phyloP scores from a whole-genome alignment of 2,888 invertebrate genomes.

The Horisme vitalbata region DNA sequence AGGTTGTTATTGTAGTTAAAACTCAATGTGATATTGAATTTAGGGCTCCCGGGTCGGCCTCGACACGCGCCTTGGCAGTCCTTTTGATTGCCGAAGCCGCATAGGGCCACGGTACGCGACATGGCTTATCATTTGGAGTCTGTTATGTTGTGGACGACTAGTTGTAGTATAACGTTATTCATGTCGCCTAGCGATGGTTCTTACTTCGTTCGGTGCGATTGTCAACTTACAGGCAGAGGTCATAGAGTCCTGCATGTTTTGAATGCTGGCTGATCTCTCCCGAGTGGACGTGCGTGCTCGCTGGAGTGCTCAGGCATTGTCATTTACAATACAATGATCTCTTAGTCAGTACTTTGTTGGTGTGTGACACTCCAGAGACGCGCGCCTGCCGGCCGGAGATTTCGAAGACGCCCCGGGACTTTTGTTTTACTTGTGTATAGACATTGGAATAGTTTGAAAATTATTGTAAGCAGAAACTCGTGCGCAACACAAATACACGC shows the following conservation, averaged over 20 bases:
- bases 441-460: conserved; percentile 63
- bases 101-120: conserved; percentile 18
- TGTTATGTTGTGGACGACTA: conserved; percentile 23
- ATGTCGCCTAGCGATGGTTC: conserved; percentile 22
- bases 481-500: conserved; percentile 41
- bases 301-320: conserved; percentile 1
- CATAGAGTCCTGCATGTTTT: conserved; percentile 7
- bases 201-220: conserved; percentile 11
- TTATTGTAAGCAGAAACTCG: conserved; percentile 56
- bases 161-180: conserved; percentile 16
- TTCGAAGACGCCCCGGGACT: conserved; percentile 58
- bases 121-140: conserved; percentile 15
- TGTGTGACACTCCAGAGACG: conserved; percentile 10
- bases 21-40: conserved; percentile 56
- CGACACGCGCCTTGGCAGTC: conserved; percentile 35
- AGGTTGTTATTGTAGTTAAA: conserved; percentile 50
- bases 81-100: conserved; percentile 32
- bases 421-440: conserved; percentile 73
- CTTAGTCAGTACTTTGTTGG: conserved; percentile 28
- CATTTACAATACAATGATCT: conserved; percentile 31
- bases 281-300: neutral
- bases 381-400: conserved; percentile 24
- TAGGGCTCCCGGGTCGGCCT: conserved; percentile 50
- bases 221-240: conserved; percentile 2
- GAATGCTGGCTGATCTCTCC: conserved; percentile 1